These are phyloP conservation scores for Parasteatoda tepidariorum DNA, from an alignment of 1,140 invertebrate species.

Conservation along the genomic window DNA sequence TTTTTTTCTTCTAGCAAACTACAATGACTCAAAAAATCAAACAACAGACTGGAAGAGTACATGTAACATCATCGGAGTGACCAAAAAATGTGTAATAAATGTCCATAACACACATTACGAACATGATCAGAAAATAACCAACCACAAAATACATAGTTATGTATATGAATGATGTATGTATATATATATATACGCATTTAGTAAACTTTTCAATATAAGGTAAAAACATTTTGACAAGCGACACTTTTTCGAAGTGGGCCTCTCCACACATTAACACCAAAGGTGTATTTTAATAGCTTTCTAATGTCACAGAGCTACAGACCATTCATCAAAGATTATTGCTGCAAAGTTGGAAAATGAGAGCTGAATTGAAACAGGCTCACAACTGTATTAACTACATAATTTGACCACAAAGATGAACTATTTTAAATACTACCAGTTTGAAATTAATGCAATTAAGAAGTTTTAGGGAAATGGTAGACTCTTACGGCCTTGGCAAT, in stretches of 20 bases:
- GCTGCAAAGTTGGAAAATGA: constrained; percentile 57
- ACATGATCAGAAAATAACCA: constrained; percentile 56
- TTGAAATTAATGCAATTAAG: too few species aligned
- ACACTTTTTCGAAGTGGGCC: constrained; percentile 40
- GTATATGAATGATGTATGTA: constrained; percentile 33
- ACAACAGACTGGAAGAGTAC: constrained; percentile 23
- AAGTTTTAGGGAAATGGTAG: too few species aligned
- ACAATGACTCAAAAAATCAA: constrained; percentile 24
- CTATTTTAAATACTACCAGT: too few species aligned
- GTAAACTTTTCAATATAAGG: constrained; percentile 60
- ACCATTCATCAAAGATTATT: constrained; percentile 55
- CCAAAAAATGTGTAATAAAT: constrained; percentile 45
- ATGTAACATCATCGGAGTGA: constrained; percentile 24
- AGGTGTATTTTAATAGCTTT: constrained; percentile 46
- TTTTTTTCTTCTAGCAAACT: constrained; percentile 15
- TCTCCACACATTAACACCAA: constrained; percentile 50
- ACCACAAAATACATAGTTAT: constrained; percentile 60
- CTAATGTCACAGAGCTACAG: constrained; percentile 56
- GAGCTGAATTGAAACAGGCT: constrained; percentile 55
- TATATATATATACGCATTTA: constrained; percentile 60
- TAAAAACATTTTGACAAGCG: constrained; percentile 59
- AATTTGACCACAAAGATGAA: constrained; percentile 37
- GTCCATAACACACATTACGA: constrained; percentile 26
- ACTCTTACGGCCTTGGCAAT: too few species aligned
- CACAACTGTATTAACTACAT: constrained; percentile 30